Evolutionary conservation across 92 coral and sea anemone genomes (phyloP).

Genomic region (Plumapathes pennacea): DNA sequence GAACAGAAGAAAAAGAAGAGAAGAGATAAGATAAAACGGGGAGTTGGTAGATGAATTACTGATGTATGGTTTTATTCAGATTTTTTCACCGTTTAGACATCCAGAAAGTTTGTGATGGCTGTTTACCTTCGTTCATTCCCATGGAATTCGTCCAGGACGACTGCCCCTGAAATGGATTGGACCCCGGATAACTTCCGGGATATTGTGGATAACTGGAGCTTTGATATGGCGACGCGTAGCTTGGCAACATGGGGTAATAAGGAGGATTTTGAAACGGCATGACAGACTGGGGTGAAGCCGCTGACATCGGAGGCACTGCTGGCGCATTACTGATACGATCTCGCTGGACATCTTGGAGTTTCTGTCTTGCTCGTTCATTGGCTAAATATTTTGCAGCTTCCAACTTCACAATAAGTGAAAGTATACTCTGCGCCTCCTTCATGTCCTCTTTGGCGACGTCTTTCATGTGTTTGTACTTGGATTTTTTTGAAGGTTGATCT

Average conservation of each 20-base stretch:
- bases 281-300: background rate
- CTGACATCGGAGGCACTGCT: constrained; percentile 6
- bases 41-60: no score
- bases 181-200: no score
- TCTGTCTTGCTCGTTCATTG: constrained; percentile 61
- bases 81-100: no score
- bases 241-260: constrained; percentile 7
- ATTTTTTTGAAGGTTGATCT: constrained; percentile 28
- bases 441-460: constrained; percentile 69
- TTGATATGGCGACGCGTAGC: constrained; percentile 3
- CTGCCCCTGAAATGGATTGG: no score
- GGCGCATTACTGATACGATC: constrained; percentile 41
- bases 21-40: no score
- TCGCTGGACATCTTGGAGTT: constrained; percentile 59
- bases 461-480: constrained; percentile 46
- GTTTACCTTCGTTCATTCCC: no score
- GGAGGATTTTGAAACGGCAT: background rate
- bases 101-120: no score
- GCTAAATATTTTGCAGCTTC: constrained; percentile 87
- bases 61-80: no score
- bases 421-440: constrained; percentile 62
- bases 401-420: constrained; percentile 65
- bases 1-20: no score
- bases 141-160: no score
- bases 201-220: no score